Conservation (phyloP, 2,888 invertebrate genomes). For the Parnassius apollo region DNA sequence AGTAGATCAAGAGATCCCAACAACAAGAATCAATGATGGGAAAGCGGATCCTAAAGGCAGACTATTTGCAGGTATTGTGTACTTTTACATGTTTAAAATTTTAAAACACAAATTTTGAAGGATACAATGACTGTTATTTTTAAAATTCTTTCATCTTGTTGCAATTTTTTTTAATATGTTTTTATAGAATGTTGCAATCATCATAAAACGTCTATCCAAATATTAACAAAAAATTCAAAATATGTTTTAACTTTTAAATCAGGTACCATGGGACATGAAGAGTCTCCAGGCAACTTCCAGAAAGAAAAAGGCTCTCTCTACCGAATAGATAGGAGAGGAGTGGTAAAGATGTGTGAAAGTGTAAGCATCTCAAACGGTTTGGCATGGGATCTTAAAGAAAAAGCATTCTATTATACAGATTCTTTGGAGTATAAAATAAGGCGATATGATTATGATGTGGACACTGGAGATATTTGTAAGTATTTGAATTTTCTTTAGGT, state of each 20-base stretch:
- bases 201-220: no score
- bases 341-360: constrained; percentile 41
- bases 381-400: constrained; percentile 85
- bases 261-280: constrained; percentile 82
- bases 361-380: constrained; percentile 89
- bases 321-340: constrained; percentile 52
- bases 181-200: no score
- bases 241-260: not conserved
- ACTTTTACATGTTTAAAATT: not conserved
- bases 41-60: constrained; percentile 89
- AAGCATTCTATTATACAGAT: constrained; percentile 88
- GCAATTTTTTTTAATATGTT: no score
- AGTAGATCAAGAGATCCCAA: constrained; percentile 79
- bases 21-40: constrained; percentile 87
- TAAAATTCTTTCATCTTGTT: no score
- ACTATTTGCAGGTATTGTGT: constrained; percentile 83
- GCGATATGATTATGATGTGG: constrained; percentile 86
- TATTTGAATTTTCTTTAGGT: constrained; percentile 27
- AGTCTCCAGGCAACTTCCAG: constrained; percentile 59
- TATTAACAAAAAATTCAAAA: no score
- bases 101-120: no score
- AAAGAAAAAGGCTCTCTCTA: constrained; percentile 70
- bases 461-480: constrained; percentile 84
- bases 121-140: no score
- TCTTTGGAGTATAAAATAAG: constrained; percentile 83